Base-by-base conservation (phyloP, 2,888 invertebrate genomes). In the Epirrhoe tristata region DNA sequence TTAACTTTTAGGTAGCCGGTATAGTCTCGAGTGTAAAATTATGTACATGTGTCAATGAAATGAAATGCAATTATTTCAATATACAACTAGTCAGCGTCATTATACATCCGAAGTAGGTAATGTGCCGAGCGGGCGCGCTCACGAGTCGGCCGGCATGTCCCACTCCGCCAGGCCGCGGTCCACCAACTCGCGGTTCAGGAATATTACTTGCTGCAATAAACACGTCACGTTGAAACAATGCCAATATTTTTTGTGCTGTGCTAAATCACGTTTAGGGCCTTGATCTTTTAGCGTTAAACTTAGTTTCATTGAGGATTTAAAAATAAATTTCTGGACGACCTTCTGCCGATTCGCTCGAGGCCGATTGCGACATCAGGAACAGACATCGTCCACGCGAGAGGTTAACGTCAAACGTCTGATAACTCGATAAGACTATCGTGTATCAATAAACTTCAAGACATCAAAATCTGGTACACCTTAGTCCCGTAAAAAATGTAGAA, bases 131-230 rank as follows among this genome's bases (percentile, higher is more conserved):
- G 56, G 32, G 31, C 39, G 55, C 60, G 63, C 82, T 93, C 92
- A 93, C 86, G 92, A 90, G 78, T 93, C 93, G 5, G 84, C 76
- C 63, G 93, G 92, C 71, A 95, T 86, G 71, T 93, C 93, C 96
- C 97, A 97, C 83, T 96, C 96, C 59, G 98, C 98, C 81, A 96
- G 95, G 63, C 97, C 97, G 87, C 96, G 95, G 78, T 96, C 96
- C 78, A 98, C 97, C 81, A 98, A 94, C 93, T 98, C 98, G 82
- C 97, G 95, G 88, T 98, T 98, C 78, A 98, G 95, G 89, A 97
- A 96, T 92, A 97, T 95, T 78, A 97, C 95, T 95, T 97, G 95
- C 93, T 95, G 95, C 67, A 95, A 94, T 60, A 69, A 6, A 50
- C 50, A 64, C 12, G 39, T 72, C 46, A 60, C 39, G 71, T 72